Conservation (phyloP, 2,797 vertebrate species). For the Scomberomorus guttatus region DNA sequence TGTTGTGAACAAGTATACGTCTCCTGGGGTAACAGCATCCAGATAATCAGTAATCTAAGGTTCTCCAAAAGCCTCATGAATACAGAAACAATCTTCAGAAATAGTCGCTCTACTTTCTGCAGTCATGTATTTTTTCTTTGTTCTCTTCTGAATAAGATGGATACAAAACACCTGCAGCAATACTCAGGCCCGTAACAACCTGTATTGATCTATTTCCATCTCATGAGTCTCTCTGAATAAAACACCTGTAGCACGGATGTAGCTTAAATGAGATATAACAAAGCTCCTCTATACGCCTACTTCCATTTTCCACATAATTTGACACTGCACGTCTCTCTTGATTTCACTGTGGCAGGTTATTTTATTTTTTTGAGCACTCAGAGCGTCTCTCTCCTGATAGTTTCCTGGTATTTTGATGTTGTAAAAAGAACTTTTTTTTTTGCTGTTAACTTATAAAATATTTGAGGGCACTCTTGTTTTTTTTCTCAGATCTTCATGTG, state of each 20-base stretch:
- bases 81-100: conserved; percentile 62
- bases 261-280: conserved; percentile 57
- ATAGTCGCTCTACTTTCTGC: conserved; percentile 49
- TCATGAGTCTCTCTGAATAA: conserved; percentile 50
- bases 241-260: conserved; percentile 62
- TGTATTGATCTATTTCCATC: conserved; percentile 60
- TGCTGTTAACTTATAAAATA: neutral
- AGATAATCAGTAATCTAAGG: conserved; percentile 70
- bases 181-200: conserved; percentile 53
- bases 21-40: conserved; percentile 82
- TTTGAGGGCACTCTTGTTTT: neutral
- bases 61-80: conserved; percentile 60
- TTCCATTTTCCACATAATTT: conserved; percentile 61
- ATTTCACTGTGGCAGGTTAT: neutral
- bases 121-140: conserved; percentile 39
- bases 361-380: conserved; percentile 12
- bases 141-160: conserved; percentile 52
- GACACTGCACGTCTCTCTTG: conserved; percentile 24
- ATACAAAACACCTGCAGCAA: conserved; percentile 58
- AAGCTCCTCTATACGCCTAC: conserved; percentile 31
- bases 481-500: conserved; percentile 89
- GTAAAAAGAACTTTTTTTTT: conserved; percentile 4
- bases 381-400: conserved; percentile 2
- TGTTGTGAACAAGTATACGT: conserved; percentile 90
- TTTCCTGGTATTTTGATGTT: conserved; percentile 13